Conservation (phyloP, 2,888 invertebrate species). For the Acanthosepion lycidas region DNA sequence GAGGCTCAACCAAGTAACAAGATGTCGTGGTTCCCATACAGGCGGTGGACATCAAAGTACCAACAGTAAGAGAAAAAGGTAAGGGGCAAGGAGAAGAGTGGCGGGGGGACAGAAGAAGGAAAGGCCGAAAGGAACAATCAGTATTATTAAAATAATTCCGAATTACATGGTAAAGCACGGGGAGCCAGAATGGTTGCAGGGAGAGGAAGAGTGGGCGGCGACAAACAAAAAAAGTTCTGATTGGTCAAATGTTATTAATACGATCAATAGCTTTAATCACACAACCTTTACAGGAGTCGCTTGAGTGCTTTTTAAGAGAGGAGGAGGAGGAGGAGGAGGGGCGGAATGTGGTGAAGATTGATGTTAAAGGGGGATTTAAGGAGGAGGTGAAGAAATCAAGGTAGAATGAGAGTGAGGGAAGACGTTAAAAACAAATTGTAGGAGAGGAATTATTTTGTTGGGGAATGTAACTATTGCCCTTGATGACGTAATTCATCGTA, state of each 20-base stretch:
- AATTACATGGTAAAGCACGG: background rate
- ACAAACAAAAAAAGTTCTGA: slow-evolving; percentile 2
- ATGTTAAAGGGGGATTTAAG: background rate
- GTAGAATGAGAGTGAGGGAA: background rate
- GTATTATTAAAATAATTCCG: slow-evolving; percentile 33
- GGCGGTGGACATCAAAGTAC: background rate
- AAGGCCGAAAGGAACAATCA: slow-evolving; percentile 12
- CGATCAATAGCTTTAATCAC: background rate
- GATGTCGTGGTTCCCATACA: slow-evolving; percentile 24
- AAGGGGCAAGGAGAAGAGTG: background rate
- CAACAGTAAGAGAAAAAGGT: background rate
- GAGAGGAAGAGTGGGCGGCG: background rate
- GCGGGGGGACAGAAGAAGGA: background rate
- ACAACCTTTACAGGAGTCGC: background rate
- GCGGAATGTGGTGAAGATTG: background rate
- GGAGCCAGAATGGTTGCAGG: background rate
- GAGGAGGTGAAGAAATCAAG: background rate
- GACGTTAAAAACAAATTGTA: too few relatives aligned
- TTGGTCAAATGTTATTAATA: slow-evolving; percentile 23
- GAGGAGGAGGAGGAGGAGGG: background rate
- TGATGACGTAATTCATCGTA: background rate
- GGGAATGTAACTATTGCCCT: background rate
- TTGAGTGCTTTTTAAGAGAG: background rate
- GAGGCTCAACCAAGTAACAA: background rate
- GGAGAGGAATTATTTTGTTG: background rate